Conservation (phyloP, 2,113 vertebrate genomes). For the Dasypus novemcinctus region DNA sequence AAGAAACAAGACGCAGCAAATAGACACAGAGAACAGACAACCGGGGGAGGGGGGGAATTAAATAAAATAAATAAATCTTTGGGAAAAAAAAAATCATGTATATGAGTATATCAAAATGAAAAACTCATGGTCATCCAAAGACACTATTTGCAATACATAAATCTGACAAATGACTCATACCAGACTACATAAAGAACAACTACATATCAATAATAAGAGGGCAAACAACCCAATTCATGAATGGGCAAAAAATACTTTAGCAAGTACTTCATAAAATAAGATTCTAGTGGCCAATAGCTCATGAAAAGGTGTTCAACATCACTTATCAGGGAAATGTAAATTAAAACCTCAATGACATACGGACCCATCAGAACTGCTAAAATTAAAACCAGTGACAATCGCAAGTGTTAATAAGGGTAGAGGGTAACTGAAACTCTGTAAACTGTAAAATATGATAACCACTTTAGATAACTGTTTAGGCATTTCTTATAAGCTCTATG, state of each 20-base stretch:
- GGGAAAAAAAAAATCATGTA: background rate
- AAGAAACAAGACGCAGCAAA: too few relatives aligned
- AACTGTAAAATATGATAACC: background rate
- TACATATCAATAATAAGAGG: background rate
- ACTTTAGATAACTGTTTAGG: background rate
- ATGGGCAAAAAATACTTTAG: background rate
- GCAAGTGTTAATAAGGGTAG: background rate
- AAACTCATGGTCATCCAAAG: background rate
- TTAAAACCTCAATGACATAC: conserved; percentile 6
- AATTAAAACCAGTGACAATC: background rate
- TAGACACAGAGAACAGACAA: too few relatives aligned
- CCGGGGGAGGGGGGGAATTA: too few relatives aligned
- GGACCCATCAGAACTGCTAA: background rate
- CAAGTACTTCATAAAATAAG: background rate
- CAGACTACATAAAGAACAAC: background rate
- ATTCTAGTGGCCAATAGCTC: background rate
- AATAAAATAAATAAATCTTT: too few relatives aligned
- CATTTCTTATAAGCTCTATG: background rate
- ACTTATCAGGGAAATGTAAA: background rate
- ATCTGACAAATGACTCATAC: background rate
- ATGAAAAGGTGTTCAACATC: background rate
- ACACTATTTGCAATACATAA: background rate
- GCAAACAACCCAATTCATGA: background rate
- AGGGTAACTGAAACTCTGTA: background rate
- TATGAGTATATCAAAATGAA: background rate